Base-by-base conservation (phyloP, 1,140 invertebrate species). In the Drosophila novamexicana region DNA sequence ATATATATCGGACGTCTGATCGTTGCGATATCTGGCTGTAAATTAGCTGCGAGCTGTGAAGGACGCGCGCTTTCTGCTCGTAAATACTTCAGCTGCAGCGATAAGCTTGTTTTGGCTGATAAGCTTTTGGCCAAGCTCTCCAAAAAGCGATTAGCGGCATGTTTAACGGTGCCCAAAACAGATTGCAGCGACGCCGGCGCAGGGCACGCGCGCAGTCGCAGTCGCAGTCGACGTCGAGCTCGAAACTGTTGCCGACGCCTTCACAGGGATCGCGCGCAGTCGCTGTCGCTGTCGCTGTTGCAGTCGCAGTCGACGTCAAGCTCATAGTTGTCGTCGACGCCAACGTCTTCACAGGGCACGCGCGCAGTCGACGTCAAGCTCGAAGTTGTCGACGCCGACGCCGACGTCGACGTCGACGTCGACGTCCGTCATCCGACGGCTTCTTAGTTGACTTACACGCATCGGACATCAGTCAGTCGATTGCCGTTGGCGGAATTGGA, bases 401-500 rank as follows among this genome's bases (percentile, higher is more conserved):
- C 12, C 40, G 36, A 7, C 36, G 63, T 12, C n/a, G 50, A 6
- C 6, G 47, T 8, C 16, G n/a, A 1, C 34, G 45, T 6, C 16
- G 44, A 34, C 54, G 14, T 10, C 54, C 39, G 36, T 37, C 66
- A 12, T 7, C 22, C 44, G 52, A 22, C 12, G 56, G 62, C 63
- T 76, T 76, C 68, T 57, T 67, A 67, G 50, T 65, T 39, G 63
- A 57, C 53, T 68, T 45, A 53, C 53, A 52, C 29, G 47, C 67
- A 49, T 58, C 47, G 50, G 14, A 61, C 65, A 71, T 79, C 80
- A 91, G 90, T 89, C 90, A 90, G 90, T 78, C 75, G 75, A 91
- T 82, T 75, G 83, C 75, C 90, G 90, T 82, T 82, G 77, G 64
- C 80, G 73, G 66, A 85, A 73, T 80, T 83, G 58, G 80, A 85